Evolutionary conservation across 2,888 invertebrate genomes (phyloP), one percentile per base, ranked within the genome.

Genomic region (Chironomus tentans): DNA sequence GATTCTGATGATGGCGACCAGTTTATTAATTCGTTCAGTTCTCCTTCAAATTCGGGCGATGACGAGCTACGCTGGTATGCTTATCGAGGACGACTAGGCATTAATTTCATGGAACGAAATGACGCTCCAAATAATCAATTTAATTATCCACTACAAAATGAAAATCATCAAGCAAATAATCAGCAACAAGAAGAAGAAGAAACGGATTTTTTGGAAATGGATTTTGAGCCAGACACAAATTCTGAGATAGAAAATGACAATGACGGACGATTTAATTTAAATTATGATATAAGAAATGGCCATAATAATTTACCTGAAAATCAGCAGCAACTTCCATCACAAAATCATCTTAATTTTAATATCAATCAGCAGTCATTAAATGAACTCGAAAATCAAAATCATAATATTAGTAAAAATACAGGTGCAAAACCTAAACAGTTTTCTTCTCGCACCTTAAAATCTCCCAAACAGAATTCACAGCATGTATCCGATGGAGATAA

Each of bases 171-270:
- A 38, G 38, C 10, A 38, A 38, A 38, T 38, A 38, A 38, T 38
- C 70, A 24, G 28, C 69, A 75, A 38, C 50, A 68, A 47, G 24
- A 69, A 2, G 84, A 84, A 71, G 84, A 84, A 78, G 84, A 84
- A 77, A 83, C 83, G 1, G 84, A 84, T 77, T 84, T 83, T 77
- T 80, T 84, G 3, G 84, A 84, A 80, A 84, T 84, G 84, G 84
- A 84, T 77, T 84, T 84, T 71, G 84, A 84, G 70, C 84, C 84
- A 5, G 84, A 84, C 78, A 83, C 83, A 1, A 79, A 81, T 0
- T 84, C 84, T 0, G 84, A 84, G 77, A 79, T 83, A 13, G 84
- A 84, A 76, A 82, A 81, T 48, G 77, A 68, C 77, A 65, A 65
- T 65, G 65, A 79, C 48, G 78, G 77, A 18, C 18, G 21, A 21